Percentiles rank a stretch among this genome's conserved stretches.
phyloP scores from a whole-genome alignment of 2,113 vertebrate species.

The Grallaria varia region DNA sequence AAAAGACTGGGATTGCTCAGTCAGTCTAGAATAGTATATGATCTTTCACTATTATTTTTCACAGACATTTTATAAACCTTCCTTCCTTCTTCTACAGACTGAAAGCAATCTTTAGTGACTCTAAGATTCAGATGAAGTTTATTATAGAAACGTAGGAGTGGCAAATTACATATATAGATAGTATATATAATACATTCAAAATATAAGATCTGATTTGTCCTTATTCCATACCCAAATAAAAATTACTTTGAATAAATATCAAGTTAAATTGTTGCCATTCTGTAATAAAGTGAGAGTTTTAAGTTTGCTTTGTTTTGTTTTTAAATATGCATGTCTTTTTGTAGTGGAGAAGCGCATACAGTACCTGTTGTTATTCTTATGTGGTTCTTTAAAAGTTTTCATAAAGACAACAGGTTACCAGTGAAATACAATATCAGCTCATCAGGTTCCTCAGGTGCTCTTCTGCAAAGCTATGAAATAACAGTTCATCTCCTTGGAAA shows the following conservation, averaged over 20 bases:
- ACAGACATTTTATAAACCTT: neutral
- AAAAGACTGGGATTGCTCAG: neutral
- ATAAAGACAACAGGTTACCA: conserved; percentile 60
- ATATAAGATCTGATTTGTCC: neutral
- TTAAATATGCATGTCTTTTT: neutral
- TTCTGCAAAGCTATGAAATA: conserved; percentile 68
- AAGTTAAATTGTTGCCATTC: conserved; percentile 33
- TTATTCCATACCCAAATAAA: neutral
- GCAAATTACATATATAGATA: neutral
- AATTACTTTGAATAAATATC: neutral
- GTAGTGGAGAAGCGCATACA: conserved; percentile 77
- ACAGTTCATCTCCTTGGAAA: conserved; percentile 43
- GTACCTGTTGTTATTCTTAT: conserved; percentile 48
- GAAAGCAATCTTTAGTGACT: neutral
- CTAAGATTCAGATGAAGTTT: neutral
- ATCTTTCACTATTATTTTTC: neutral
- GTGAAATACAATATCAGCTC: conserved; percentile 52
- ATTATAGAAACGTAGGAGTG: neutral
- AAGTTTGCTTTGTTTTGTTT: neutral
- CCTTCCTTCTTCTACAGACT: neutral
- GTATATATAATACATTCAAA: neutral
- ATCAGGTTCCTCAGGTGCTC: conserved; percentile 49
- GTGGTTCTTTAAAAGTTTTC: conserved; percentile 34
- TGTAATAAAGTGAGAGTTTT: neutral
- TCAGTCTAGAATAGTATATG: neutral